phyloP scores from a whole-genome alignment of 2,888 invertebrate species.

The Polietes domitor region DNA sequence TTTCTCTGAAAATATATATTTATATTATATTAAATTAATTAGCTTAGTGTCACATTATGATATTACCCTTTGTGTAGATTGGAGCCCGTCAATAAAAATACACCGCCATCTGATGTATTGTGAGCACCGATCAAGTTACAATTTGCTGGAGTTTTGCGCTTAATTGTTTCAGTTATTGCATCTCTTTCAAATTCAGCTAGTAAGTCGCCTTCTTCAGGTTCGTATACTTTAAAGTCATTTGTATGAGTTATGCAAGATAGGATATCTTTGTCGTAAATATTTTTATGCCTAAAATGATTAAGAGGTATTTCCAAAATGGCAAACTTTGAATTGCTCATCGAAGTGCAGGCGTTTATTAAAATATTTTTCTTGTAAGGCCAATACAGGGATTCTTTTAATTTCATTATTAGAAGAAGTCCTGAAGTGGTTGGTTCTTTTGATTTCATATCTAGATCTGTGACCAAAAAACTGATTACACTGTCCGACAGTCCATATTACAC shows the following conservation, averaged over 20 bases:
- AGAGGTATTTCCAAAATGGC: too few relatives aligned
- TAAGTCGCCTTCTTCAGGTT: constrained; percentile 84
- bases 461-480: too few relatives aligned
- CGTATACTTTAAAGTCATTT: constrained; percentile 87
- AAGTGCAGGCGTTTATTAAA: too few relatives aligned
- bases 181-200: constrained; percentile 83
- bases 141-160: constrained; percentile 83
- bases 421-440: too few relatives aligned
- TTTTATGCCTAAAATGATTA: constrained; percentile 75
- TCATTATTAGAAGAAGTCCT: too few relatives aligned
- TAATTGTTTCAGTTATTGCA: constrained; percentile 83
- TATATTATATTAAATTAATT: not conserved
- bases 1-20: constrained; percentile 72
- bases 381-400: too few relatives aligned
- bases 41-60: not conserved
- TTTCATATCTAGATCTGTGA: too few relatives aligned
- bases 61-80: constrained; percentile 83
- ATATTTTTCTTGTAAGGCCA: too few relatives aligned
- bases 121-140: constrained; percentile 86
- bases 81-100: constrained; percentile 86
- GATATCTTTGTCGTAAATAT: constrained; percentile 80
- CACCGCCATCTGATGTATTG: constrained; percentile 79
- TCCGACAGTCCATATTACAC: too few relatives aligned
- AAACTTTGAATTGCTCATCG: too few relatives aligned
- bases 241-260: constrained; percentile 88